Base-by-base conservation (phyloP, 2,113 vertebrate species). In the Gobiocypris rarus region DNA sequence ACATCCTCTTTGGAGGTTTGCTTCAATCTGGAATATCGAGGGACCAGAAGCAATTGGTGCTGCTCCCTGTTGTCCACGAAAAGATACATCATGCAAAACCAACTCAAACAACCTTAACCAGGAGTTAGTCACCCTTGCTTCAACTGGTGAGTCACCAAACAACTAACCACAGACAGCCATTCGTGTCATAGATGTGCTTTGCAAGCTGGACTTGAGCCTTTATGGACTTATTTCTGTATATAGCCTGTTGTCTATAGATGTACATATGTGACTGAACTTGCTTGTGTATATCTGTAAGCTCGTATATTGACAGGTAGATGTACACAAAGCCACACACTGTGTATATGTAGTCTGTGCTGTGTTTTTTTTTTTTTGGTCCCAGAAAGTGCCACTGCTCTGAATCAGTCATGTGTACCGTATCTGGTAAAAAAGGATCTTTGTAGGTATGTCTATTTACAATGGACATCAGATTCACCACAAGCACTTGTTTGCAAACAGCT, bases 321-420 rank as follows among this genome's bases (percentile, higher is more conserved):
- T n/a, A 41, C 71, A 45, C 54, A 45, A 13, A 56, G 11, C 22
- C 19, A 43, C 22, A 24, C 19, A 41, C 43, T 82, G 26, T 78
- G 41, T 58, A 19, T 74, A 56, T 58, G n/a, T 56, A 38, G 52
- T 54, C 52, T 26, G 15, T 54, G 43, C 41, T 81, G 61, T 76
- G 6, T 17, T n/a, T 56, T 31, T 1, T 14, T 14, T 48, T 14
- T 92, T 86, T 86, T 89, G 91, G 19, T 85, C 75, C 93, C 93
- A 92, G 90, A 89, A 95, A 95, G 95, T 96, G 95, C 95, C 93
- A 86, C 88, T 93, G 92, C 88, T 88, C 24, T 74, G 48, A 87
- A 75, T 52, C 10, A 76, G 1, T 56, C 43, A n/a, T 24, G 41
- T 56, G 59, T 83, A 65, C 50, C 75, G 45, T 43, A 45, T 78